phyloP scores from a whole-genome alignment of 2,888 invertebrate species.

The Polietes domitor region DNA sequence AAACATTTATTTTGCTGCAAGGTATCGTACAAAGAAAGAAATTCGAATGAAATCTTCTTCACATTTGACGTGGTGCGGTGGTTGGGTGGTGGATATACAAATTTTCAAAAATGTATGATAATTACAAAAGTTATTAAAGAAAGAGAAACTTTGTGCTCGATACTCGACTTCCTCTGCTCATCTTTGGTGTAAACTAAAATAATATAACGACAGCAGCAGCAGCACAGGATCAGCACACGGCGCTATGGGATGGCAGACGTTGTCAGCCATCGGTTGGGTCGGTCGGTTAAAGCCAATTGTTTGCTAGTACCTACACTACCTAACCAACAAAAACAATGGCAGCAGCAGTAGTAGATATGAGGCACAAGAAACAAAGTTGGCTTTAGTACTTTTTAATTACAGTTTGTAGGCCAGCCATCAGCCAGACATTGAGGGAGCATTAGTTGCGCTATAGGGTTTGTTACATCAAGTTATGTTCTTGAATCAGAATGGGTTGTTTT shows the following conservation, averaged over 20 bases:
- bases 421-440: too few species aligned
- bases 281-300: background rate
- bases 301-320: background rate
- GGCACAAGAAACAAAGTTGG: constrained; percentile 35
- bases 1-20: background rate
- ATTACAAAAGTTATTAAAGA: constrained; percentile 48
- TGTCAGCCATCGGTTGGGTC: background rate
- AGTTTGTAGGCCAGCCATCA: constrained; percentile 20
- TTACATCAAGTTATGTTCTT: too few species aligned
- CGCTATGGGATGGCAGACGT: background rate
- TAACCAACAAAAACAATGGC: background rate
- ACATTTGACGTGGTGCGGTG: background rate
- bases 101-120: constrained; percentile 25
- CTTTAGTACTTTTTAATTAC: constrained; percentile 53
- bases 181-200: constrained; percentile 20
- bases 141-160: background rate
- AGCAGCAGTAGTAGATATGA: background rate
- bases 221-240: background rate
- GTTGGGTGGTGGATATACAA: background rate
- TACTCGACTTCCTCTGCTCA: background rate
- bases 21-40: background rate
- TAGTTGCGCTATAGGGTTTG: too few species aligned
- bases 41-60: background rate
- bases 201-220: constrained; percentile 27
- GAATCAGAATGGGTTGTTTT: too few species aligned